These are phyloP conservation scores for Arvicola amphibius DNA, from an alignment of 2,797 vertebrate species.

Conservation along the genomic window DNA sequence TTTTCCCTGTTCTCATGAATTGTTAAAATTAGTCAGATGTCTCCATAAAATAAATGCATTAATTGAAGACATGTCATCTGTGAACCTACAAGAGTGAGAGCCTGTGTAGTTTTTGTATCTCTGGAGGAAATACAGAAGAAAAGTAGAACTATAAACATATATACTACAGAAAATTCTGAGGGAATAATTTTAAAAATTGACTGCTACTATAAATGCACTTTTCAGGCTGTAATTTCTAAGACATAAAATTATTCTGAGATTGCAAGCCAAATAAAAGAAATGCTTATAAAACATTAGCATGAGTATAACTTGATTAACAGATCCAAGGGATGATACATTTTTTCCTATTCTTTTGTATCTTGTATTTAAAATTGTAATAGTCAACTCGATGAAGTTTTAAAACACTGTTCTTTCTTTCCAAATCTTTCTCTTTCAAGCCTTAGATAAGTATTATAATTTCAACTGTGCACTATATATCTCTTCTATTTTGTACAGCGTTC, in stretches of 20 bases:
- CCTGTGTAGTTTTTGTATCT: not conserved
- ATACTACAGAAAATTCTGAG: constrained; percentile 47
- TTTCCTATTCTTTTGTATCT: constrained; percentile 55
- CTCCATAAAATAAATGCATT: not conserved
- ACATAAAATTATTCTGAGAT: constrained; percentile 17
- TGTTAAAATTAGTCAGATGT: not conserved
- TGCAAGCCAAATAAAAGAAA: constrained; percentile 22
- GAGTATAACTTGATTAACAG: constrained; percentile 64
- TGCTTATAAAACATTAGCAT: constrained; percentile 45
- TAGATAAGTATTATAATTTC: not conserved
- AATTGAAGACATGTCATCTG: not conserved
- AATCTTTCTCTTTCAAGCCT: not conserved
- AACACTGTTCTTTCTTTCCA: not conserved
- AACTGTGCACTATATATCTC: not conserved
- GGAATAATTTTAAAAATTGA: constrained; percentile 22
- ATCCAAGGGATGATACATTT: constrained; percentile 49
- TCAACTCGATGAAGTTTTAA: constrained; percentile 20
- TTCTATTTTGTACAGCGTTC: not conserved
- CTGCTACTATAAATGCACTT: constrained; percentile 2
- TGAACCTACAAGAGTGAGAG: not conserved
- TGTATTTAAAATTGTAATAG: constrained; percentile 56
- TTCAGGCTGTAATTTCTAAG: constrained; percentile 36
- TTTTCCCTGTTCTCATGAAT: not conserved
- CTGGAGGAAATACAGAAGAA: not conserved
- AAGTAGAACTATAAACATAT: constrained; percentile 43